Evolutionary conservation across 2,797 vertebrate species (phyloP), one percentile per base, ranked within the genome.

Genomic region (Spondyliosoma cantharus): DNA sequence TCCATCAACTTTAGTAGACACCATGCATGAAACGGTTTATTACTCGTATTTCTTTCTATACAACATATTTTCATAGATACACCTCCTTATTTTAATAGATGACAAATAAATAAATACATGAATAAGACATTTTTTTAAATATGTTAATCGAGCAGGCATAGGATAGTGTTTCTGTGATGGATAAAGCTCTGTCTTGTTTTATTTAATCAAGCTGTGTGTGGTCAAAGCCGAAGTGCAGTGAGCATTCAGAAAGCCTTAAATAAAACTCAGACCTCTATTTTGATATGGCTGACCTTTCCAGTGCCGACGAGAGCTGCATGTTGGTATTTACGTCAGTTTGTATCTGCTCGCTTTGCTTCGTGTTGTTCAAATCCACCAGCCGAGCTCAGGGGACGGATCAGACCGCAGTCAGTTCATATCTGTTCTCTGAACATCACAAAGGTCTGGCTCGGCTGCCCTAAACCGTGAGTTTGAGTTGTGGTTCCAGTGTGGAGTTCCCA

Each of bases 251-350:
- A 37, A 45, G 15, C 15, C 32, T 24, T n/a, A 4, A 53, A 37
- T 45, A 60, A 43, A 68, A 3, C 24, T 32, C 59, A n/a, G 46
- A 25, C 4, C 5, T 46, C 1, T 1, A 17, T 70, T 25, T 59
- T 58, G 25, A 49, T 76, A 43, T 67, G 60, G 0, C 7, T 80
- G 81, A 90, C 86, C 86, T 87, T 88, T 80, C 63, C 48, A 49
- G 53, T 45, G 45, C 20, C 4, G 22, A 4, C 49, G 48, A 49
- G 14, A 20, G 53, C 70, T 32, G 63, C 45, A 3, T 2, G 57
- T 71, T 78, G 71, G 71, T 76, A 73, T 84, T 84, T 80, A 58
- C 61, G 83, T 87, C 81, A 54, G 67, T 12, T 87, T 70, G 63
- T 58, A 58, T 89, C 65, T 52, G 22, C 69, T 74, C 3, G 11